A percentile compares a stretch with the other conserved stretches of the same genome.
Conservation (phyloP, 2,113 vertebrate species). For the Ctenomys sociabilis region DNA sequence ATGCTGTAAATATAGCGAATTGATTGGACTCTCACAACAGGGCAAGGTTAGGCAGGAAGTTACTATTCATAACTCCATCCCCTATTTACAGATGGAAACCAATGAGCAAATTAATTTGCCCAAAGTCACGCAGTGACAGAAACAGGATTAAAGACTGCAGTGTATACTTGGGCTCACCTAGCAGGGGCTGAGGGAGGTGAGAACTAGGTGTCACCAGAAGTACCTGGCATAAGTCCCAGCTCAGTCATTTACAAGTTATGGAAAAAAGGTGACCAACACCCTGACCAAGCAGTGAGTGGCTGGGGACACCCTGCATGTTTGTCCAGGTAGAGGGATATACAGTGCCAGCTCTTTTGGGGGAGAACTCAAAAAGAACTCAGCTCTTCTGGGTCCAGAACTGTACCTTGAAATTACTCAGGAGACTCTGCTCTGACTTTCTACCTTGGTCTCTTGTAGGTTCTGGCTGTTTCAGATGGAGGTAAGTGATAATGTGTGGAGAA, state of each 20-base stretch:
- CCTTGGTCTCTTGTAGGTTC: conserved; percentile 82
- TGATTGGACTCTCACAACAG: not conserved
- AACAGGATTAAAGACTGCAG: not conserved
- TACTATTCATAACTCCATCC: not conserved
- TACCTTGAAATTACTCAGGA: not conserved
- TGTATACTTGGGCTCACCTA: not conserved
- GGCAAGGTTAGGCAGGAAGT: not conserved
- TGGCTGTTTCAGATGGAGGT: conserved; percentile 88
- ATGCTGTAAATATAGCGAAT: not conserved
- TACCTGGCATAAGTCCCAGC: not conserved
- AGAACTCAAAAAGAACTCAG: no score
- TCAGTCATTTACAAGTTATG: not conserved
- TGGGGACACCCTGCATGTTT: not conserved
- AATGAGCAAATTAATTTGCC: not conserved
- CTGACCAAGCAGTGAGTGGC: not conserved
- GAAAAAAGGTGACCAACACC: not conserved
- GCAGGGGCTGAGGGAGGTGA: not conserved
- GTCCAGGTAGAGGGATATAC: not conserved
- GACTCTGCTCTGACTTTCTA: conserved; percentile 72
- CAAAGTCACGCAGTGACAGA: conserved; percentile 5
- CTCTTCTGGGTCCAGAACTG: not conserved
- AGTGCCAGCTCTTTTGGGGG: not conserved
- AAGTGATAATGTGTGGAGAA: conserved; percentile 72
- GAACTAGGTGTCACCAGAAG: not conserved
- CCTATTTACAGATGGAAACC: conserved; percentile 29